These are phyloP conservation scores for Elachura formosa DNA, from an alignment of 2,113 vertebrate species.

Conservation along the genomic window DNA sequence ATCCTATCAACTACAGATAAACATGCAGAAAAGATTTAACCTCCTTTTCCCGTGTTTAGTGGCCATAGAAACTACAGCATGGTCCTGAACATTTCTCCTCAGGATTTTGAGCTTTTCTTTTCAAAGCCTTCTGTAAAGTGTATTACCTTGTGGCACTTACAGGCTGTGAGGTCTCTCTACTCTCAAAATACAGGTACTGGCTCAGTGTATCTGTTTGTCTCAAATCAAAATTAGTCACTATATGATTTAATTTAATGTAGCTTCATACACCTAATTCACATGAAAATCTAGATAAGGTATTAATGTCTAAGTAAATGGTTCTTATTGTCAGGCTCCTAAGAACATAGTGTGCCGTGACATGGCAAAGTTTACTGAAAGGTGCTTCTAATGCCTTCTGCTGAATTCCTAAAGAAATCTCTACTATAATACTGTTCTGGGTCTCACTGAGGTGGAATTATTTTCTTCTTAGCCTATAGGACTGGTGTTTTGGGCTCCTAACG, in stretches of 20 bases:
- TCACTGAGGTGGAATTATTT: neutral
- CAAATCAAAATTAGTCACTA: neutral
- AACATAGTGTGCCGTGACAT: neutral
- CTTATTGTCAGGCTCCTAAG: neutral
- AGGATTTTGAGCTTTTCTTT: neutral
- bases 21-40: neutral
- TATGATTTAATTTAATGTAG: neutral
- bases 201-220: neutral
- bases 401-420: neutral
- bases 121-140: neutral
- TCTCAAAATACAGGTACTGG: neutral
- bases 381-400: neutral
- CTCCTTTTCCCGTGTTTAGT: neutral
- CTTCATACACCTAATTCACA: neutral
- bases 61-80: neutral
- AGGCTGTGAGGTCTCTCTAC: neutral
- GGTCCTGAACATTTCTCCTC: neutral
- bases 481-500: neutral
- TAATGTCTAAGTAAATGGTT: neutral
- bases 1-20: neutral
- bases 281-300: neutral
- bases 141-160: neutral
- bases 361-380: fast-evolving
- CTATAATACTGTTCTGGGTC: neutral
- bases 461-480: neutral